Base-by-base conservation (phyloP, 2,888 invertebrate genomes). In the Drosophila nigricruria region DNA sequence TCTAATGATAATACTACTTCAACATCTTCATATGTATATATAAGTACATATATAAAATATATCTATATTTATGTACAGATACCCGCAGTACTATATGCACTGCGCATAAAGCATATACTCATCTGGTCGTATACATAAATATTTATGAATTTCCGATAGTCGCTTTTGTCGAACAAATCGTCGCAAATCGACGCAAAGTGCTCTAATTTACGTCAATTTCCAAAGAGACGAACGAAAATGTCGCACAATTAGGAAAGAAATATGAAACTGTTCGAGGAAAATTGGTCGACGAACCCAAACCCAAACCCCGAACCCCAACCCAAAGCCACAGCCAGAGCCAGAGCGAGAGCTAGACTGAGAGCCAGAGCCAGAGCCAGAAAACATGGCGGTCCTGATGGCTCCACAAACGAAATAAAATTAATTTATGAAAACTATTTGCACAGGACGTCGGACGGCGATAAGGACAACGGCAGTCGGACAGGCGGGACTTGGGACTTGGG, bases 341-440 rank as follows among this genome's bases (percentile, higher is more conserved):
- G 12, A 18, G 20, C 30, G 8, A 14, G 20, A 30, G 18, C 3
- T 0, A 8, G 18, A 53, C 18, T 20, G 0, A 5, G 27, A 27
- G 47, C 47, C n/a, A 14, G 9, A 42, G 42, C 42, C 9, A 8
- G 25, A 56, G 47, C 63, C 58, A 66, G 70, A 67, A 67, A 73
- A 30, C 66, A 77, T 71, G 65, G 70, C 73, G 70, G 64, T 59
- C 73, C 63, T 69, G 70, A 73, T 75, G 82, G 79, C 87, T 84
- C 73, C 85, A 64, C 77, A 68, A 72, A 40, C 77, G 83, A 90
- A 88, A 89, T 89, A 87, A 90, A 88, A 87, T 82, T 82, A 90
- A 89, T 89, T 89, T 89, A 89, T 89, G 89, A 77, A 79, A 90
- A 90, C 89, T 89, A 88, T 90, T 82, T 84, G 73, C 79, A 73